Conservation (phyloP, 1,140 invertebrate species). For the Pseudomyrmex concolor region DNA sequence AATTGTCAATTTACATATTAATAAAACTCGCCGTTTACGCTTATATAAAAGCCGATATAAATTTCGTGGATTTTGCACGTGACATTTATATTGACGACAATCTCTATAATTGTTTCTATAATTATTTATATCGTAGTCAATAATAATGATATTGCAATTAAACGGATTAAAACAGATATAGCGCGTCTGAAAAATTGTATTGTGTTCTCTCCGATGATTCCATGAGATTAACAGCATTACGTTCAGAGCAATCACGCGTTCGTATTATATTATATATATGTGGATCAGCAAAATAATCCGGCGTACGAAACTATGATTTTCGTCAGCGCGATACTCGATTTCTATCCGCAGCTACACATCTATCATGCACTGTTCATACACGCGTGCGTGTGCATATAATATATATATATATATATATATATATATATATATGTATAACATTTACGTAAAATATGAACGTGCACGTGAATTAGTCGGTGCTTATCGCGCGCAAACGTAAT, state of each 20-base stretch:
- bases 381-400: background rate
- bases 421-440: background rate
- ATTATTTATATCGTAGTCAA: no score
- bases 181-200: background rate
- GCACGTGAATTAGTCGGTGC: conserved; percentile 31
- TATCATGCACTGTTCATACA: background rate
- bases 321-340: background rate
- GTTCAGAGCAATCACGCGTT: no score
- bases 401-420: background rate
- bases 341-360: conserved; percentile 9
- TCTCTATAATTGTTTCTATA: no score
- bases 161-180: no score
- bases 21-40: no score
- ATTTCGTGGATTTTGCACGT: no score
- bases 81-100: background rate
- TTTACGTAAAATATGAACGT: conserved; percentile 34
- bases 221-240: no score
- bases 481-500: conserved; percentile 69
- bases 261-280: conserved; percentile 17
- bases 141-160: no score
- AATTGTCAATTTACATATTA: no score
- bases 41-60: no score
- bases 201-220: no score
- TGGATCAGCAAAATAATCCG: conserved; percentile 6
- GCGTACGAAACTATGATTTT: background rate